Evolutionary conservation across 1,140 invertebrate species (phyloP).

Genomic region (Tigriopus japonicus): DNA sequence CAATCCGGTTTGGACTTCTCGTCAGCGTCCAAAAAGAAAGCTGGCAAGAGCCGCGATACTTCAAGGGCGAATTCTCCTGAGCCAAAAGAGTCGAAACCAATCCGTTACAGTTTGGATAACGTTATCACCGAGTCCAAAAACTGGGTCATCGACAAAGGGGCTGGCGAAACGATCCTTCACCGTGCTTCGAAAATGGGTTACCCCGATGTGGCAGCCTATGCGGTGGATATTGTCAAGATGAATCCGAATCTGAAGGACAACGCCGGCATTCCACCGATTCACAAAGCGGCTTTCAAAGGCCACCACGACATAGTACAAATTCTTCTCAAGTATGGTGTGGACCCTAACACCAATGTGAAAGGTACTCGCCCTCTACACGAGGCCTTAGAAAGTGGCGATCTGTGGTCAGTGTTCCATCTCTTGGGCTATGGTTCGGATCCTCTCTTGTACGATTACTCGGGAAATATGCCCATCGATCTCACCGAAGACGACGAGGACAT

Average conservation of each 20-base stretch:
- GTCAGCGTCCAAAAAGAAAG: not conserved
- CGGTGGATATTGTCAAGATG: conserved; percentile 2
- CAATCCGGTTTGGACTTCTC: conserved; percentile 12
- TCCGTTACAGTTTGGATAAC: conserved; percentile 7
- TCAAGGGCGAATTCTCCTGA: not conserved
- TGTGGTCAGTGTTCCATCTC: not conserved
- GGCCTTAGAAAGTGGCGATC: conserved; percentile 4
- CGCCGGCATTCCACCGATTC: conserved; percentile 7
- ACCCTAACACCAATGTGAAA: conserved; percentile 8
- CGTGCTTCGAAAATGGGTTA: conserved; percentile 13
- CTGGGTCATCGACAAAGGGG: conserved; percentile 11
- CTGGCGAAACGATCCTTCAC: conserved; percentile 13
- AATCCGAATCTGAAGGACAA: conserved; percentile 4
- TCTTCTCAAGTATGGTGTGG: conserved; percentile 10
- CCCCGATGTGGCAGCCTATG: conserved; percentile 13
- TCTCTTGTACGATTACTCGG: conserved; percentile 8
- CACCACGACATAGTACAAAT: conserved; percentile 2
- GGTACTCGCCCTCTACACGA: conserved; percentile 12
- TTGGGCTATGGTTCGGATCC: conserved; percentile 10
- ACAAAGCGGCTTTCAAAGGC: conserved; percentile 13
- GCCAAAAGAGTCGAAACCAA: not conserved
- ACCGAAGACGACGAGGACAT: conserved; percentile 3
- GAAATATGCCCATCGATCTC: conserved; percentile 15
- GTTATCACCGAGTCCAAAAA: not conserved
- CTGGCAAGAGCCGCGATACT: not conserved